Evolutionary conservation across 1,140 invertebrate species (phyloP).

Genomic region (Contarinia nasturtii): DNA sequence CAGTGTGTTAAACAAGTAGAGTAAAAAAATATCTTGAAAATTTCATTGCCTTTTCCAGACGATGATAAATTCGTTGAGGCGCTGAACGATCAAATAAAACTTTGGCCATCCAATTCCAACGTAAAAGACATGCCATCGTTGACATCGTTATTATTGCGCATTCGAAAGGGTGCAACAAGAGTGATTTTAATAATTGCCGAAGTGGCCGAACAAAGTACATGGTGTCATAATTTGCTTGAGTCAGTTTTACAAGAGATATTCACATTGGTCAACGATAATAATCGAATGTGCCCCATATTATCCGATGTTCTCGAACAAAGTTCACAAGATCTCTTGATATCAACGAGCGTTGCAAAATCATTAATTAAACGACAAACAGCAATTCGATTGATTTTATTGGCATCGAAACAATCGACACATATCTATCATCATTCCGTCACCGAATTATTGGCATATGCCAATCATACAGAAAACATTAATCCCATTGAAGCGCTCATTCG

Average conservation of each 20-base stretch:
- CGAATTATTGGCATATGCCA: conserved; percentile 14
- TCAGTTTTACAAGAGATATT: conserved; percentile 27
- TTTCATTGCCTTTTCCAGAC: conserved; percentile 7
- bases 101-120: conserved; percentile 18
- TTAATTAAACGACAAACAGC: conserved; percentile 27
- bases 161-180: conserved; percentile 15
- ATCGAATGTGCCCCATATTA: conserved; percentile 15
- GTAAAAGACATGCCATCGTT: conserved; percentile 19
- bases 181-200: conserved; percentile 14
- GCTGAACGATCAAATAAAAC: conserved; percentile 14
- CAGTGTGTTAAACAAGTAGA: too few species aligned
- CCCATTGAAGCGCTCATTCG: conserved; percentile 27
- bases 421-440: conserved; percentile 22
- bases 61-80: conserved; percentile 12
- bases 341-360: background rate
- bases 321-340: too few species aligned
- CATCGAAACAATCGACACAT: conserved; percentile 20
- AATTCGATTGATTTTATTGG: conserved; percentile 21
- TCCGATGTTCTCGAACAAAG: conserved; percentile 11
- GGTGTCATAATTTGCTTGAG: conserved; percentile 29
- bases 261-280: conserved; percentile 16
- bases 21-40: background rate
- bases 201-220: conserved; percentile 15
- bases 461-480: conserved; percentile 10
- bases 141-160: conserved; percentile 15